Evolutionary conservation across 2,888 invertebrate genomes (phyloP), one percentile per base, ranked within the genome.

Genomic region (Drosophila greeni): DNA sequence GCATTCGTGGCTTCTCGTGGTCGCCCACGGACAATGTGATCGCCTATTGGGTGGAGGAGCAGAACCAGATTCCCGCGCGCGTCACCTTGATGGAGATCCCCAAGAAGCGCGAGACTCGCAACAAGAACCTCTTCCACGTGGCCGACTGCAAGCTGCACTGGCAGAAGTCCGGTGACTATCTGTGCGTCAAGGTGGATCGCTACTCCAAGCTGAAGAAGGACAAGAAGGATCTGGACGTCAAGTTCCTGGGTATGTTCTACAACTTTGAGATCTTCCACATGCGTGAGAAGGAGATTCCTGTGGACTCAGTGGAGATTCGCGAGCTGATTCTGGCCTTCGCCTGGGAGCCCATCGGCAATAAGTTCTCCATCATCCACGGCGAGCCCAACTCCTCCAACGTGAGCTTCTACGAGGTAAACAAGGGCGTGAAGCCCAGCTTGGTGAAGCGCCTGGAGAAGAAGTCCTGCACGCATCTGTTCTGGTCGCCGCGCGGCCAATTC

Each of bases 211-310:
- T 94, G n/a, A 95, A 96, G 84, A 97, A 97, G 86, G 98, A 98
- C 86, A 97, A 98, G 78, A 94, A 93, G 70, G 95, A 95, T 85
- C 92, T 94, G 56, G 97, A 97, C 81, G 93, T 94, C 33, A 98
- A 98, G 89, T 99, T 98, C 89, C 94, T 96, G 47, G 98, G 98
- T 74, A 95, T 98, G 94, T 97, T 97, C 83, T 98, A 96, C 89
- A 99, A 98, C 88, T 97, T 99, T 90, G 99, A 99, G 90, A 95
- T 99, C 76, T 99, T 99, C 91, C 97, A 99, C 86, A 97, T 99
- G 94, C 92, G 97, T 55, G 98, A 99, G 86, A 98, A 98, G 85
- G 95, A 97, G 88, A 96, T 99, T 77, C 99, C 99, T 0, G 98
- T 99, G 0, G 99, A 99, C 88, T 97, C 96, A 12, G 95, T 99